Base-by-base conservation (phyloP, 1,140 invertebrate genomes). In the Hyles vespertilio region DNA sequence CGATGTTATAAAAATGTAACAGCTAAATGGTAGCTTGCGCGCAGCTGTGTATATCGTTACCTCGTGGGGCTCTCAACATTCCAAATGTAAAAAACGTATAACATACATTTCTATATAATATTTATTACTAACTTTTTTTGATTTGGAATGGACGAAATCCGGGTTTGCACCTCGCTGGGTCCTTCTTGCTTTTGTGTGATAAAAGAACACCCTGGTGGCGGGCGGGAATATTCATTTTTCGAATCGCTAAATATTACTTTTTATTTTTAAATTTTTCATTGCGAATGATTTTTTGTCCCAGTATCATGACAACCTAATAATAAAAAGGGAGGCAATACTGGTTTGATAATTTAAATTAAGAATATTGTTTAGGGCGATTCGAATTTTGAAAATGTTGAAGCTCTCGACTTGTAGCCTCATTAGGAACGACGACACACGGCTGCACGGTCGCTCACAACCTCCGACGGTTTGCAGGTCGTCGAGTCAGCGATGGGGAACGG, bases 401-500 rank as follows among this genome's bases (percentile, higher is more conserved):
- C 22, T 22, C 22, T 22, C 22, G 22, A 22, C 67, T 69, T 65
- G 58, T 70, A 81, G 84, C 82, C 81, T 78, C 77, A 78, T 73
- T 79, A 80, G 84, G 84, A 81, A 85, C 84, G 82, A 81, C 84
- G 82, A 87, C 84, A 87, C 84, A 87, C 84, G 79, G 78, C 82
- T 81, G 73, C 69, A 79, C 80, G 76, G 77, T 56, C 57, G 63
- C 67, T 81, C 62, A 81, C 70, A 64, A 73, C 65, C 73, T 74
- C 73, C 72, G 67, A 82, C 81, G 75, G 76, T 84, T 87, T 87
- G 67, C 84, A 87, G 84, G 82, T 87, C 73, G 70, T 69, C 70
- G 81, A 80, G 61, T 62, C 79, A 59, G 60, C 76, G 60, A 59
- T 77, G 72, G 81, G 81, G 70, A 87, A 85, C 79, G 82, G 82